A percentile compares a stretch with the other conserved stretches of the same genome.
Conservation (phyloP, 2,888 invertebrate genomes). For the Spilosoma lubricipeda region DNA sequence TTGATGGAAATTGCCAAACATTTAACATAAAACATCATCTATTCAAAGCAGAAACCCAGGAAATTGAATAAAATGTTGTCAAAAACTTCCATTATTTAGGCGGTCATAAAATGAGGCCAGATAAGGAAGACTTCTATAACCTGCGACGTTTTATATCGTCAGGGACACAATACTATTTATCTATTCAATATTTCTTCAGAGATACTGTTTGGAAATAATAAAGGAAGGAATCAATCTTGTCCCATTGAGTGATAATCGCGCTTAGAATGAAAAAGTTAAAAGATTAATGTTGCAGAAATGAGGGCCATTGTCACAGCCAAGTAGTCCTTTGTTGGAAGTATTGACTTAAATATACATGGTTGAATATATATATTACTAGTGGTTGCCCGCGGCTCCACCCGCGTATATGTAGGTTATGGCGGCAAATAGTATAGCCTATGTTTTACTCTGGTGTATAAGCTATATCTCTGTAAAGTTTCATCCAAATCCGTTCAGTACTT, state of each 20-base stretch:
- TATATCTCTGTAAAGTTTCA: no score
- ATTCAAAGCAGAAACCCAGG: constrained; percentile 45
- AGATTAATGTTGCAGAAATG: constrained; percentile 10
- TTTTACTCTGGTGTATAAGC: no score
- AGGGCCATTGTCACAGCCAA: neutral
- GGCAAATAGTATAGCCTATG: no score
- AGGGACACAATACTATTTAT: constrained; percentile 54
- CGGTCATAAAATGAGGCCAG: constrained; percentile 59
- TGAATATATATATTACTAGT: neutral
- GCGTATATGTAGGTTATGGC: no score
- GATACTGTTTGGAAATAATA: constrained; percentile 43
- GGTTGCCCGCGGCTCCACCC: no score
- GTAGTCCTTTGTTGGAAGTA: neutral
- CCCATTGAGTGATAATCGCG: constrained; percentile 29
- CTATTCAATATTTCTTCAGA: constrained; percentile 57
- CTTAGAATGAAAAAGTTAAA: constrained; percentile 8
- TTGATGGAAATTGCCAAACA: constrained; percentile 23
- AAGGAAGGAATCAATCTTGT: constrained; percentile 28
- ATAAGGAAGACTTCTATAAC: constrained; percentile 52
- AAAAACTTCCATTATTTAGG: constrained; percentile 58
- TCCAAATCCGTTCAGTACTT: no score
- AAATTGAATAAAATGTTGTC: constrained; percentile 55
- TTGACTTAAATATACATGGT: neutral
- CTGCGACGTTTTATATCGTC: constrained; percentile 45
- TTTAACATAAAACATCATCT: constrained; percentile 46